phyloP scores from a whole-genome alignment of 2,797 vertebrate species.

The Sus cebifrons region DNA sequence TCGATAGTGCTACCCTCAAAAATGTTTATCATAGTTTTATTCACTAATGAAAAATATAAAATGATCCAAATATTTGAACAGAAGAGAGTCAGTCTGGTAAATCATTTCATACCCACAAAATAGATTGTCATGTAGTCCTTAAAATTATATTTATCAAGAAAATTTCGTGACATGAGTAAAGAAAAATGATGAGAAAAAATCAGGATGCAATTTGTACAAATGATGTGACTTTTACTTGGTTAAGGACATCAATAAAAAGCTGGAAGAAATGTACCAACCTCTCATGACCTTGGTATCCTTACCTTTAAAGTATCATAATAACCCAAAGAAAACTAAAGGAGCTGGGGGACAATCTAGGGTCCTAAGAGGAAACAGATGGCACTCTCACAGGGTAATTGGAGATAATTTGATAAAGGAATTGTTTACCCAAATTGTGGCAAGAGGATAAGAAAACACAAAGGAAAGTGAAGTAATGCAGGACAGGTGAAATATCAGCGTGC shows the following conservation, averaged over 20 bases:
- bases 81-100: slow-evolving; percentile 38
- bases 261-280: not conserved
- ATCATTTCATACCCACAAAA: slow-evolving; percentile 14
- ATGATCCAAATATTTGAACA: not conserved
- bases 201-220: not conserved
- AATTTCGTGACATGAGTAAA: slow-evolving; percentile 11
- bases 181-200: not conserved
- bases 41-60: slow-evolving; percentile 7
- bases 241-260: slow-evolving; percentile 23
- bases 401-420: slow-evolving; percentile 53
- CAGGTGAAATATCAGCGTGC: not conserved
- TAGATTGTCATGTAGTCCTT: not conserved
- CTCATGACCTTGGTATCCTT: not conserved
- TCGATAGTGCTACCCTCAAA: not conserved
- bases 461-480: not conserved
- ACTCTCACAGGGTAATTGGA: slow-evolving; percentile 43
- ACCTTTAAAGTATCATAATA: not conserved
- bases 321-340: not conserved
- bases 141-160: slow-evolving; percentile 47
- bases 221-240: slow-evolving; percentile 5
- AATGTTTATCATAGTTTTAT: slow-evolving; percentile 25
- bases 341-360: not conserved
- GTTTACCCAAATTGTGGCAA: slow-evolving; percentile 31
- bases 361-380: slow-evolving; percentile 19
- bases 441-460: not conserved